Conservation (phyloP, 2,888 invertebrate genomes). For the Congeria kusceri region DNA sequence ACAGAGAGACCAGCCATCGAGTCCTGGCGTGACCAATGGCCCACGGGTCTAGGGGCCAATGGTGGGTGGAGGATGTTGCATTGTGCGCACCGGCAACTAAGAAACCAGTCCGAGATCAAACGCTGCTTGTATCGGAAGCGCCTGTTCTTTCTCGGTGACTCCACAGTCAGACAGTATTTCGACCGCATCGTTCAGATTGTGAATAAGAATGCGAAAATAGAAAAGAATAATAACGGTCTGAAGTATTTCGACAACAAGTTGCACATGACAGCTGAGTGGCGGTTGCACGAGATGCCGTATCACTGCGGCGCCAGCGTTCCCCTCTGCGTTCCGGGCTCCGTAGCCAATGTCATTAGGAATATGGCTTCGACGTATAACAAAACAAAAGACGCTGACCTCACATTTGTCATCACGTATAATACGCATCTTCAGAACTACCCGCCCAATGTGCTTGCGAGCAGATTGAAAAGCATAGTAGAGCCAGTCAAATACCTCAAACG, state of each 20-base stretch:
- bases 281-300: neutral
- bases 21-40: neutral
- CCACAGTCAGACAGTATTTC: conserved; percentile 1
- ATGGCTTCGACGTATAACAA: neutral
- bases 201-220: neutral
- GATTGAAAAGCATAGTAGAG: neutral
- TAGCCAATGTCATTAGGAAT: neutral
- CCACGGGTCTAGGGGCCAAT: neutral
- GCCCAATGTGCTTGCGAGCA: neutral
- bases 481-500: neutral
- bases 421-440: conserved; percentile 1
- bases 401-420: neutral
- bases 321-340: neutral
- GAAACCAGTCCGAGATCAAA: neutral
- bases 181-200: neutral
- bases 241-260: neutral
- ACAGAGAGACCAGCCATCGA: neutral
- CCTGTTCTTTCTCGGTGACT: neutral
- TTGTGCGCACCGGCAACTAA: neutral
- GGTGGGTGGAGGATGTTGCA: neutral
- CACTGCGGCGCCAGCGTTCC: neutral
- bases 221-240: neutral
- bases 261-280: neutral
- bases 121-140: conserved; percentile 1
- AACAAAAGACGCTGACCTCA: neutral